These are phyloP conservation scores for Ctenochaetus hawaiiensis DNA, from an alignment of 2,797 vertebrate genomes.

Conservation along the genomic window DNA sequence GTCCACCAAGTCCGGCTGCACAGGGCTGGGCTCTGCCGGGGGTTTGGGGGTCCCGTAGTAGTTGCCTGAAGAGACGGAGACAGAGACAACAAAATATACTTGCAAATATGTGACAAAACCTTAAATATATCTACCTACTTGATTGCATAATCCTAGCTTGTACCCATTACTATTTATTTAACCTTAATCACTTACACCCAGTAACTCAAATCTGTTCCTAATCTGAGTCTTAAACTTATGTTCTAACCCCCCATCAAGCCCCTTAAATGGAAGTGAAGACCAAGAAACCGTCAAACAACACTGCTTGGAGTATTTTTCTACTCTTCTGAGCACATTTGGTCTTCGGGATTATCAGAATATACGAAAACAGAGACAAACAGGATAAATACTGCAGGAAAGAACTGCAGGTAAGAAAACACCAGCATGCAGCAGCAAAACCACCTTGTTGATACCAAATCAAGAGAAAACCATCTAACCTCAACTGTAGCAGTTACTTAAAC, in stretches of 20 bases:
- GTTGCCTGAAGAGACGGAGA: conserved; percentile 86
- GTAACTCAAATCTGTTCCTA: too few relatives aligned
- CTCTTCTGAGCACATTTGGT: too few relatives aligned
- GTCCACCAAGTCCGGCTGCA: conserved; percentile 96
- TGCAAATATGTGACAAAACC: neutral
- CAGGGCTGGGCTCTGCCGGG: conserved; percentile 95
- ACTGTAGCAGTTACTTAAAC: conserved; percentile 5
- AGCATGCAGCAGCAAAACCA: neutral
- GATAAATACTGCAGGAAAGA: conserved; percentile 21
- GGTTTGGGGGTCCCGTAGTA: conserved; percentile 98
- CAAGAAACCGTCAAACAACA: neutral
- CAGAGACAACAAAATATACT: conserved; percentile 6
- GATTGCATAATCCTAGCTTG: too few relatives aligned
- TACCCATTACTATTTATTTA: too few relatives aligned
- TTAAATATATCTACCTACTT: too few relatives aligned
- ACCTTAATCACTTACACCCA: too few relatives aligned
- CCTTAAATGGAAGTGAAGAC: too few relatives aligned
- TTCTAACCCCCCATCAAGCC: too few relatives aligned
- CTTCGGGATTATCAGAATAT: neutral
- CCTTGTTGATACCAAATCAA: conserved; percentile 14
- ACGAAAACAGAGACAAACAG: neutral
- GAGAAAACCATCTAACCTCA: neutral
- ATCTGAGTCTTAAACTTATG: too few relatives aligned
- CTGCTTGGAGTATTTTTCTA: too few relatives aligned
- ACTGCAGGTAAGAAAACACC: neutral